phyloP scores from a whole-genome alignment of 2,888 invertebrate genomes.

The Apotomis betuletana region DNA sequence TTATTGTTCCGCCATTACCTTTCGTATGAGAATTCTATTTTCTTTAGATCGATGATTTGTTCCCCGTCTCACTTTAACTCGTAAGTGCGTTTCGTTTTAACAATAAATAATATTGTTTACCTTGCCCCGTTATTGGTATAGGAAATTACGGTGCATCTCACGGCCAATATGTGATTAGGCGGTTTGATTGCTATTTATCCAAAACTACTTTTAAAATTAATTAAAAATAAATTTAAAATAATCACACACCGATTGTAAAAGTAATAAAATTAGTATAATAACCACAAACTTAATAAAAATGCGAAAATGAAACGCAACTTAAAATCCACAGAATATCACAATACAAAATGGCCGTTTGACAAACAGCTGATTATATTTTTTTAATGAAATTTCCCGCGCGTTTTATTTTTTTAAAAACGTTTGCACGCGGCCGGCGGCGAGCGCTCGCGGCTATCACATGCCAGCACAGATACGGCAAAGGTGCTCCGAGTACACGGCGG shows the following conservation, averaged over 20 bases:
- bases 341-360: constrained; percentile 24
- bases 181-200: constrained; percentile 16
- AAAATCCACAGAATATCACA: constrained; percentile 14
- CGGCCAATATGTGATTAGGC: constrained; percentile 64
- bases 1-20: constrained; percentile 77
- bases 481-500: constrained; percentile 41
- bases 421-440: constrained; percentile 65
- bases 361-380: constrained; percentile 30
- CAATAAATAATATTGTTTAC: constrained; percentile 78
- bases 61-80: constrained; percentile 57
- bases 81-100: constrained; percentile 58
- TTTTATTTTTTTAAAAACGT: constrained; percentile 41
- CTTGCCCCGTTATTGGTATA: constrained; percentile 70
- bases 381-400: constrained; percentile 58
- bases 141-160: constrained; percentile 65
- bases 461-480: constrained; percentile 70
- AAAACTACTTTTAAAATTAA: neutral
- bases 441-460: constrained; percentile 82
- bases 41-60: constrained; percentile 72
- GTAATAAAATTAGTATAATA: neutral
- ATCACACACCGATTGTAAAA: neutral
- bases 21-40: constrained; percentile 83
- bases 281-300: neutral
- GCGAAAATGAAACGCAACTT: constrained; percentile 16
- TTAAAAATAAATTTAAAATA: neutral